Evolutionary conservation across 2,113 vertebrate species (phyloP), one percentile per base, ranked within the genome.

Genomic region (Tyto alba): DNA sequence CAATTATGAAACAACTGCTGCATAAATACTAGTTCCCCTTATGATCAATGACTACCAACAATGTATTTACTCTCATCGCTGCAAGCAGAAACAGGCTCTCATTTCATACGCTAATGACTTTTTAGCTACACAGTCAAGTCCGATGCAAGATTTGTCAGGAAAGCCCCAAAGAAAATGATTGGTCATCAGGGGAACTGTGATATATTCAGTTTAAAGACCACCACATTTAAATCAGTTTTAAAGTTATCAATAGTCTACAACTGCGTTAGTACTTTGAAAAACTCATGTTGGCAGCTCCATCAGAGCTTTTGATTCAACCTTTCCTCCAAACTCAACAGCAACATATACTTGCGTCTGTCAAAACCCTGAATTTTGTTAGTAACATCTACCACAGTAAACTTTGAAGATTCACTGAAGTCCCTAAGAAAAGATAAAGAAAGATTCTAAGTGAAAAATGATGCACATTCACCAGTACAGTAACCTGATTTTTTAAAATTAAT

Each of bases 101-200:
- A 22, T 27, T 47, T 41, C n/a, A 4, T 3, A 34, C 7, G 1
- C 12, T 2, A 6, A 11, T 2, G 25, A 50, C 41, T 29, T 77
- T 21, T 75, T 63, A n/a, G 38, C 11, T 12, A 13, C 32, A 23
- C 11, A 82, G 48, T 6, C 71, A 75, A 63, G 41, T 27, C 12
- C 38, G 4, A 7, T 0, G 7, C 1, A 60, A 32, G 47, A 63
- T 41, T n/a, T 67, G 56, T 47, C 41, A 62, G 41, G 29, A 66
- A 81, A 92, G n/a, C 25, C 66, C 26, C 17, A 0, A 32, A 60
- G 71, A 47, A 88, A 92, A 25, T 12, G 1, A 18, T n/a, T 41
- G 32, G 53, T 22, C 69, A 69, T 9, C 32, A 6, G 17, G 40
- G 66, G 4, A 82, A 38, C 2, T 32, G 30, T 3, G 26, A 25